Evolutionary conservation across 2,888 invertebrate genomes (phyloP).

Genomic region (Cataglyphis altisquamis): DNA sequence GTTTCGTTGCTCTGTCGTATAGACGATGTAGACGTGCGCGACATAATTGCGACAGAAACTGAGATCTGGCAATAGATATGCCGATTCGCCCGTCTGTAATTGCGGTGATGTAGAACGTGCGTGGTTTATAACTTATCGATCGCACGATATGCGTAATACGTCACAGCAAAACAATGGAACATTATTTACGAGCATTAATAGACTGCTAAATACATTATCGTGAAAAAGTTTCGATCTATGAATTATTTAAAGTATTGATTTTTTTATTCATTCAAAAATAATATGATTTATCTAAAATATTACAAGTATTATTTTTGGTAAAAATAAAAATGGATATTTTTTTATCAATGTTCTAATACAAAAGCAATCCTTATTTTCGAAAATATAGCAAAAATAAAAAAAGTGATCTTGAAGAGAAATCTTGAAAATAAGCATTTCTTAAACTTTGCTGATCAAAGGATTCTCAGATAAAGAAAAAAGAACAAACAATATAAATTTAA

Average conservation of each 20-base stretch:
- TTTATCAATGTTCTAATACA: not conserved
- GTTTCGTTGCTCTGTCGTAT: constrained; percentile 4
- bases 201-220: constrained; percentile 18
- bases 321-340: not conserved
- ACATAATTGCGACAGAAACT: constrained; percentile 11
- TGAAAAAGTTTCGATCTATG: not conserved
- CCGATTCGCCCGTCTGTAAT: constrained; percentile 16
- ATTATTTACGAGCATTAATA: constrained; percentile 29
- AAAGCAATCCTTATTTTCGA: not conserved
- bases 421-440: not conserved
- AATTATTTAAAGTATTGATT: constrained; percentile 1
- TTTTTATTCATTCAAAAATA: not conserved
- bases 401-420: not conserved
- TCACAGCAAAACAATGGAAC: constrained; percentile 24
- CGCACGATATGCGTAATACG: not conserved
- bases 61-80: constrained; percentile 27
- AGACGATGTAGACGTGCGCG: not conserved
- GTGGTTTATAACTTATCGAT: constrained; percentile 37
- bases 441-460: not conserved
- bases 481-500: not conserved
- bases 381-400: not conserved
- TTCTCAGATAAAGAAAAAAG: not conserved
- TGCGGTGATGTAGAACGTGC: not conserved
- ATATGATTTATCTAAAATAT: constrained; percentile 8
- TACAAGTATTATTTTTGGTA: not conserved